Percentiles rank a stretch among this genome's conserved stretches.
Conservation (phyloP, 2,113 vertebrate species). For the Cepphus grylle region DNA sequence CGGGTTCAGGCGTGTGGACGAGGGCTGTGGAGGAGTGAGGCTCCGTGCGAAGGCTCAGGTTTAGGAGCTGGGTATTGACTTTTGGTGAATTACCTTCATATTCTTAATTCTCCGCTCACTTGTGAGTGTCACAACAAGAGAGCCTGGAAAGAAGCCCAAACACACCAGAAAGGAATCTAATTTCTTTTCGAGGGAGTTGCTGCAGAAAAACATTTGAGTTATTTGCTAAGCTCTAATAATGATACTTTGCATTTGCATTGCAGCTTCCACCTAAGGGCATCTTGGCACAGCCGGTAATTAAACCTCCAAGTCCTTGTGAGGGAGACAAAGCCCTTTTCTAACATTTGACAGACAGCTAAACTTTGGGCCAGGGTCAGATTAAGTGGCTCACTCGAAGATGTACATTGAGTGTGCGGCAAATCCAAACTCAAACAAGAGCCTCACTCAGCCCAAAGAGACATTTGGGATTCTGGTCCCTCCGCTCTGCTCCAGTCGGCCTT, state of each 20-base stretch:
- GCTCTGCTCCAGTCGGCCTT: conserved; percentile 31
- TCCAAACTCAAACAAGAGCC: conserved; percentile 63
- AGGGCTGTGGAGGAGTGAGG: background rate
- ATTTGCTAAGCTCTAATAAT: conserved; percentile 63
- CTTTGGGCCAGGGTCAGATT: conserved; percentile 66
- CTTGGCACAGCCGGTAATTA: conserved; percentile 60
- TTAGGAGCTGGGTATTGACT: conserved; percentile 33
- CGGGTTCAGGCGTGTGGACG: accelerated
- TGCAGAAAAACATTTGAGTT: conserved; percentile 68
- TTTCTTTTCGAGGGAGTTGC: conserved; percentile 55
- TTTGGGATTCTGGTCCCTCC: conserved; percentile 62
- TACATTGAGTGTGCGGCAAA: conserved; percentile 58
- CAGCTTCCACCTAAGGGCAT: conserved; percentile 68
- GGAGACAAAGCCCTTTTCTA: conserved; percentile 64
- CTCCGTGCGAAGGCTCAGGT: background rate
- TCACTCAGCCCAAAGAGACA: conserved; percentile 21
- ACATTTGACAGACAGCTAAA: conserved; percentile 68
- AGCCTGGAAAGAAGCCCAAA: conserved; percentile 35
- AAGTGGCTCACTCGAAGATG: conserved; percentile 53
- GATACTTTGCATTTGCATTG: conserved; percentile 68
- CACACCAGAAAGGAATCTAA: conserved; percentile 54
- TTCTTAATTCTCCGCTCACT: background rate
- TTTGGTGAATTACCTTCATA: conserved; percentile 47
- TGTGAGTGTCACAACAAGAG: conserved; percentile 40
- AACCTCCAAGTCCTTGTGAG: conserved; percentile 43